Base-by-base conservation (phyloP, 2,113 vertebrate genomes). In the Saccopteryx leptura region DNA sequence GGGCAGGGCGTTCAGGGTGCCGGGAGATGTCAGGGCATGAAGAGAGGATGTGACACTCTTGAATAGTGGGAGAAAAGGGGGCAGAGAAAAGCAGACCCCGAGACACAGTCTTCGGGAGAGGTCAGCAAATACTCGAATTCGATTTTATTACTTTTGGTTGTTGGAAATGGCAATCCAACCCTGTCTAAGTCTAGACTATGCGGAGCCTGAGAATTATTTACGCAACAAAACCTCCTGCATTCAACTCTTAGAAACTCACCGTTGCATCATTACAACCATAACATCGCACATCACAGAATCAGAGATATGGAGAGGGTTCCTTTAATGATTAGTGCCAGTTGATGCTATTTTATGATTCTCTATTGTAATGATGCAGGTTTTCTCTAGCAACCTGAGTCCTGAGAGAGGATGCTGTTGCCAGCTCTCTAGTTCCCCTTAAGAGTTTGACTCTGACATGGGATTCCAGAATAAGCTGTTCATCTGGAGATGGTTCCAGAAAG, bases 81-180 rank as follows among this genome's bases (percentile, higher is more conserved):
- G 4, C 33, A 54, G 5, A 88, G 39, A 60, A 58, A 92, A 39
- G 7, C 13, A 9, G 23, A 74, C 3, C n/a, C 52, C 10, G 56
- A 69, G 58, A 60, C 87, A 63, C 63, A 46, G 84, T 82, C 61
- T 93, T 74, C 24, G 61, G 58, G 46, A 65, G 81, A 92, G 28
- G 50, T 71, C 61, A 66, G 85, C 52, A 74, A 93, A 88, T 60
- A 68, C 14, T 46, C 13, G 28, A 65, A 56, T 85, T 78, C 74
- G 21, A 48, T 60, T 85, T 88, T 48, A 88, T 88, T 74, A 24
- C 9, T 81, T 92, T 56, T 76, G 81, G 65, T 68, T 79, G 18
- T 21, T 92, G 46, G 31, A 13, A 10, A 14, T 10, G 26, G 58
- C 66, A 69, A 50, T 61, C 69, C 24, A 54, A 14, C 2, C 2